Conservation (phyloP, 2,888 invertebrate genomes). For the Lysandra coridon region DNA sequence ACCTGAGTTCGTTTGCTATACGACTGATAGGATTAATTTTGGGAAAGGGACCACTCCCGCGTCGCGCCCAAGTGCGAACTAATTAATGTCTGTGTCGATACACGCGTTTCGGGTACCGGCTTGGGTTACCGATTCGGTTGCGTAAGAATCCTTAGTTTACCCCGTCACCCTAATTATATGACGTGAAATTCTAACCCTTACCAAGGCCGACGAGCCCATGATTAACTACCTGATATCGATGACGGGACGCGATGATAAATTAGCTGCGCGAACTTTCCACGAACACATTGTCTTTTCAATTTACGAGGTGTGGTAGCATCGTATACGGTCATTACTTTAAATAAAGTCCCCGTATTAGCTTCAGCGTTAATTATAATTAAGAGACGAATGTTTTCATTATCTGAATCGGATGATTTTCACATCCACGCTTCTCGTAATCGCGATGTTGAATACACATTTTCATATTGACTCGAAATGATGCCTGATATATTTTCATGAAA, state of each 20-base stretch:
- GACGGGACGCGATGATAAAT: constrained; percentile 48
- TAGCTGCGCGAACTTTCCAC: constrained; percentile 41
- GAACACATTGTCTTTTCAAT: constrained; percentile 42
- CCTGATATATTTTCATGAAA: background rate
- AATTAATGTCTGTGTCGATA: constrained; percentile 77
- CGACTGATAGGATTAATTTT: constrained; percentile 74
- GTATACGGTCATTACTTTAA: constrained; percentile 34
- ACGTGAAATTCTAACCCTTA: constrained; percentile 50
- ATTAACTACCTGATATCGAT: constrained; percentile 50
- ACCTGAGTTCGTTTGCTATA: constrained; percentile 59
- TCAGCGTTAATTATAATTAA: constrained; percentile 24
- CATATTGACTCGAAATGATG: background rate
- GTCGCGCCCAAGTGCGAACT: constrained; percentile 67
- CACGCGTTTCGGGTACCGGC: constrained; percentile 49
- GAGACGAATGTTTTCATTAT: background rate
- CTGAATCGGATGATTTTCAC: background rate
- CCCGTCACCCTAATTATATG: constrained; percentile 53
- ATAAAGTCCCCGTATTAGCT: constrained; percentile 21
- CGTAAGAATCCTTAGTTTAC: constrained; percentile 32
- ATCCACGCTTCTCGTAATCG: no score
- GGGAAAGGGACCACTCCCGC: constrained; percentile 73
- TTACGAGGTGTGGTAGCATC: constrained; percentile 40
- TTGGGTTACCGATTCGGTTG: constrained; percentile 58
- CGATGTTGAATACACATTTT: background rate
- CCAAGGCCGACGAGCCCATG: constrained; percentile 52